Evolutionary conservation across 2,113 vertebrate genomes (phyloP).

Genomic region (Semnornis frantzii): DNA sequence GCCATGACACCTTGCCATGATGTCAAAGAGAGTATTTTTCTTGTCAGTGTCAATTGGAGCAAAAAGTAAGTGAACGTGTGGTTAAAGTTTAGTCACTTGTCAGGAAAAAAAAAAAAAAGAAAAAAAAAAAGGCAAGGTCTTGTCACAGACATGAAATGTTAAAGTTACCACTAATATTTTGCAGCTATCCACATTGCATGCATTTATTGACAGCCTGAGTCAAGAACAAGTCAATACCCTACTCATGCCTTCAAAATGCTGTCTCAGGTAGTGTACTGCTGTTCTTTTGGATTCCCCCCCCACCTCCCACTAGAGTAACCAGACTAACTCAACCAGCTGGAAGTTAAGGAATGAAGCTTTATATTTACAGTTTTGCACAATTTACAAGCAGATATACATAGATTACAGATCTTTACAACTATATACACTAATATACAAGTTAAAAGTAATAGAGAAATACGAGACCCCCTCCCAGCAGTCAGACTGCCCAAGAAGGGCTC

Average conservation of each 20-base stretch:
- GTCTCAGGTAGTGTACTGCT: neutral
- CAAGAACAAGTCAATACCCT: neutral
- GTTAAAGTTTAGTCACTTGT: slow-evolving; percentile 28
- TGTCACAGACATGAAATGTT: slow-evolving; percentile 11
- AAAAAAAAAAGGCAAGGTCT: neutral
- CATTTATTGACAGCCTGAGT: neutral
- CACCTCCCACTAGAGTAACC: too few relatives aligned
- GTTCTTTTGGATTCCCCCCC: too few relatives aligned
- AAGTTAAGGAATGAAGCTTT: too few relatives aligned
- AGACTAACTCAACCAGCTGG: too few relatives aligned
- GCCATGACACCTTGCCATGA: neutral
- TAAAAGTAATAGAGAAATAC: too few relatives aligned
- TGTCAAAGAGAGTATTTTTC: slow-evolving; percentile 1
- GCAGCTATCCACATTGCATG: neutral
- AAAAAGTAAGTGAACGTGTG: neutral
- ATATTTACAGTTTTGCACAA: too few relatives aligned
- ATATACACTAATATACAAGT: too few relatives aligned
- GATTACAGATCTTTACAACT: too few relatives aligned
- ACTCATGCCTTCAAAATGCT: neutral
- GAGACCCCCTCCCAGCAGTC: too few relatives aligned
- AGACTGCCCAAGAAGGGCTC: too few relatives aligned
- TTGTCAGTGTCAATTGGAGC: slow-evolving; percentile 11
- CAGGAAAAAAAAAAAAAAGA: neutral
- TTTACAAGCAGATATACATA: too few relatives aligned
- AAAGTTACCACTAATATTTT: neutral